A percentile compares a stretch with the other conserved stretches of the same genome.
Evolutionary conservation across 2,113 vertebrate species (phyloP).

Genomic region (Podiceps cristatus): DNA sequence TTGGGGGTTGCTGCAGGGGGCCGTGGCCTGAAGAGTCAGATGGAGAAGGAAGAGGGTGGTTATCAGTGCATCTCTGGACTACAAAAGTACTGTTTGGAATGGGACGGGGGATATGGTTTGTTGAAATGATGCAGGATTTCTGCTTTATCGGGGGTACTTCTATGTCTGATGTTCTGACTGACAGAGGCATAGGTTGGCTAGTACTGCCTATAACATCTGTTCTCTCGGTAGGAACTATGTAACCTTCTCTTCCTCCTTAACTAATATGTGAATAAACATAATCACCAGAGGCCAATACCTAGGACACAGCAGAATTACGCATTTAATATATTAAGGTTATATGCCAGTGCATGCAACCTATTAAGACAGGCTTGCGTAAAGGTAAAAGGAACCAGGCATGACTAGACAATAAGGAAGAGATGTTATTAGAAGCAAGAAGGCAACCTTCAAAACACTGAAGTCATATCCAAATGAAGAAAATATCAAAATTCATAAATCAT

Average conservation of each 20-base stretch:
- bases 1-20: not conserved
- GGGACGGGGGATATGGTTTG: not conserved
- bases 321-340: constrained; percentile 4
- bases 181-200: not conserved
- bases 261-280: not conserved
- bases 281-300: constrained; percentile 1
- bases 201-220: not conserved
- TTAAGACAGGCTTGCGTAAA: constrained; percentile 1
- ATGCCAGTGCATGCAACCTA: not conserved
- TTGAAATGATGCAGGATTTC: not conserved
- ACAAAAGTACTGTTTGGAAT: not conserved
- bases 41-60: not conserved
- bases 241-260: constrained; percentile 8
- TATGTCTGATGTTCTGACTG: not conserved
- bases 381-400: not conserved
- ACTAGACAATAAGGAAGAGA: not conserved
- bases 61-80: not conserved
- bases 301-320: not conserved
- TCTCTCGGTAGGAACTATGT: not conserved
- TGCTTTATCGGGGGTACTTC: not conserved
- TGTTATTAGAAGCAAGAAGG: not conserved
- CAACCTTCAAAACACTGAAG: not conserved
- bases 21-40: not conserved
- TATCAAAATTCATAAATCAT: not conserved
- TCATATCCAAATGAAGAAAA: not conserved